These are phyloP conservation scores for Discoglossus pictus DNA, from an alignment of 2,797 vertebrate genomes.

Conservation along the genomic window DNA sequence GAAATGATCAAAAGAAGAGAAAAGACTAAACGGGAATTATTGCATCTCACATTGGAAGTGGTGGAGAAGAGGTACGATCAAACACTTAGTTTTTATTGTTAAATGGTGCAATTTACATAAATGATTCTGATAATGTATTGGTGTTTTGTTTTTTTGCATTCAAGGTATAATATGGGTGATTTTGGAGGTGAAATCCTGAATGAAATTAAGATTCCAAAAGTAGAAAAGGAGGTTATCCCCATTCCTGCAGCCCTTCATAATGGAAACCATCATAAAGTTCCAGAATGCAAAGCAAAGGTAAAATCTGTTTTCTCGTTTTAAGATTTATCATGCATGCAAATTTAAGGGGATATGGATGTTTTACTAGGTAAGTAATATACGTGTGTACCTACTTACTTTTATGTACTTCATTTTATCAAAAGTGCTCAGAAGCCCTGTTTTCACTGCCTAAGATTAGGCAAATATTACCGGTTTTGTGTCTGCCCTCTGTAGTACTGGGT, in stretches of 20 bases:
- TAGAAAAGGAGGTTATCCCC: constrained; percentile 79
- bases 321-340: too few relatives aligned
- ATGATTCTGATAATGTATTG: too few relatives aligned
- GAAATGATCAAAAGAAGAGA: constrained; percentile 95
- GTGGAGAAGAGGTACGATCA: constrained; percentile 85
- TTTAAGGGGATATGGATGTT: too few relatives aligned
- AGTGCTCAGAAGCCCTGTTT: too few relatives aligned
- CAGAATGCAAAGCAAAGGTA: constrained; percentile 87
- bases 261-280: constrained; percentile 80
- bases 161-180: constrained; percentile 84
- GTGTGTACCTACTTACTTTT: too few relatives aligned
- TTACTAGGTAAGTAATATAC: too few relatives aligned
- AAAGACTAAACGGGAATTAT: constrained; percentile 87
- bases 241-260: constrained; percentile 76
- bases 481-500: too few relatives aligned
- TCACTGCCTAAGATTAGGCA: too few relatives aligned
- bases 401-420: too few relatives aligned
- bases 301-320: constrained; percentile 28
- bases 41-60: constrained; percentile 90
- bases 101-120: too few relatives aligned
- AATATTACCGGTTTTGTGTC: too few relatives aligned
- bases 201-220: constrained; percentile 81
- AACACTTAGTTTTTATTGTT: too few relatives aligned
- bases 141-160: background rate
- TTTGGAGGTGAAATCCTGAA: constrained; percentile 87